Percentiles rank a stretch among this genome's conserved stretches.
Evolutionary conservation across 1,140 invertebrate species (phyloP).

Genomic region (Potamilus streckersoni): DNA sequence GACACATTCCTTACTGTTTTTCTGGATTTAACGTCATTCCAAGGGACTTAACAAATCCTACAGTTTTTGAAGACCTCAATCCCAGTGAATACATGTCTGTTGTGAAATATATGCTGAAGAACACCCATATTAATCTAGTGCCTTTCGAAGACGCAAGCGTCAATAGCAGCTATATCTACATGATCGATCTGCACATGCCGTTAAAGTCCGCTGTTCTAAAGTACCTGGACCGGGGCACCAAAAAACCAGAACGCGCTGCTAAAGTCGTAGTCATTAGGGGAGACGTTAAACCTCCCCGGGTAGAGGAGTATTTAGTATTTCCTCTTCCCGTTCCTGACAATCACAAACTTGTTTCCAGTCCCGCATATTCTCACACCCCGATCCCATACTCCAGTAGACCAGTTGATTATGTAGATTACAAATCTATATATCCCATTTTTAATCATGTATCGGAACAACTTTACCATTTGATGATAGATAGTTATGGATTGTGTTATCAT

Average conservation of each 20-base stretch:
- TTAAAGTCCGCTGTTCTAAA: conserved; percentile 54
- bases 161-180: conserved; percentile 57
- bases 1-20: conserved; percentile 26
- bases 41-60: conserved; percentile 42
- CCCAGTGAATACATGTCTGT: conserved; percentile 48
- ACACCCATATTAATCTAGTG: conserved; percentile 41
- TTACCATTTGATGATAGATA: conserved; percentile 49
- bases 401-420: conserved; percentile 51
- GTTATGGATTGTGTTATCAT: conserved; percentile 53
- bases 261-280: conserved; percentile 58
- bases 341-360: conserved; percentile 44
- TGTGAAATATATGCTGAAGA: conserved; percentile 45
- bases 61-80: conserved; percentile 56
- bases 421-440: conserved; percentile 41
- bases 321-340: conserved; percentile 48
- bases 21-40: conserved; percentile 21
- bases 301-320: conserved; percentile 61
- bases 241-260: conserved; percentile 50
- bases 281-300: conserved; percentile 44
- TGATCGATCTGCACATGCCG: conserved; percentile 58
- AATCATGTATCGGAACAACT: conserved; percentile 34
- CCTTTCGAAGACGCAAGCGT: conserved; percentile 40
- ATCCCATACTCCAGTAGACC: conserved; percentile 55
- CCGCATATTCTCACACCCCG: conserved; percentile 44
- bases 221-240: conserved; percentile 43